Percentiles rank a stretch among this genome's conserved stretches.
Conservation (phyloP, 2,113 vertebrate genomes). For the Telmatochromis brachygnathus region DNA sequence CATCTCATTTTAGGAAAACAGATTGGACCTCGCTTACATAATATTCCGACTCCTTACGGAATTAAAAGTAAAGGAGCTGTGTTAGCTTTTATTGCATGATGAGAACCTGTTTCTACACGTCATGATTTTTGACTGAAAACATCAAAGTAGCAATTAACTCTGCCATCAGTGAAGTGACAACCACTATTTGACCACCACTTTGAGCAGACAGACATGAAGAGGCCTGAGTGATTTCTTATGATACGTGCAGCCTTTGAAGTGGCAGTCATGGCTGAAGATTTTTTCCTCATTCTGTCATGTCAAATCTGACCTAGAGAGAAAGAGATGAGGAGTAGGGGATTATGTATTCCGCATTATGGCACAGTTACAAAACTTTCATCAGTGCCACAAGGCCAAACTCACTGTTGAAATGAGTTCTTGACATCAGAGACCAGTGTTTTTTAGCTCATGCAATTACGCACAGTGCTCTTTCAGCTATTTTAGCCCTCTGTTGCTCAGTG, state of each 20-base stretch:
- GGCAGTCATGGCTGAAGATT: constrained; percentile 57
- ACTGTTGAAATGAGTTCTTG: constrained; percentile 12
- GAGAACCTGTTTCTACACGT: background rate
- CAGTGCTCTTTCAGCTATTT: background rate
- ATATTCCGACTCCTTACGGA: background rate
- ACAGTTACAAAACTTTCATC: constrained; percentile 18
- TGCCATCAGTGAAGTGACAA: background rate
- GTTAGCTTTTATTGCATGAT: background rate
- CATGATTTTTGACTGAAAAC: background rate
- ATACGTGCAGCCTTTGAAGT: constrained; percentile 42
- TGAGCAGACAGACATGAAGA: background rate
- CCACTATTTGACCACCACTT: background rate
- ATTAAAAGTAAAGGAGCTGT: background rate
- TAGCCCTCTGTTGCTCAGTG: background rate
- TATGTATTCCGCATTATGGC: background rate
- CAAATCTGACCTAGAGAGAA: constrained; percentile 69
- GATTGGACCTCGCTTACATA: background rate
- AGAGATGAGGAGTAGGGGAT: background rate
- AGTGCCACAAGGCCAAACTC: constrained; percentile 9
- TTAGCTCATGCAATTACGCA: constrained; percentile 15
- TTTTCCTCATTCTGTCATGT: constrained; percentile 73
- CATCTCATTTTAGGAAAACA: background rate
- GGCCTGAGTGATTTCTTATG: constrained; percentile 2
- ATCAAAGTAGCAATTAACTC: background rate
- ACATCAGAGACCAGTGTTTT: constrained; percentile 22